Evolutionary conservation across 2,797 vertebrate genomes (phyloP).

Genomic region (Micromesistius poutassou): DNA sequence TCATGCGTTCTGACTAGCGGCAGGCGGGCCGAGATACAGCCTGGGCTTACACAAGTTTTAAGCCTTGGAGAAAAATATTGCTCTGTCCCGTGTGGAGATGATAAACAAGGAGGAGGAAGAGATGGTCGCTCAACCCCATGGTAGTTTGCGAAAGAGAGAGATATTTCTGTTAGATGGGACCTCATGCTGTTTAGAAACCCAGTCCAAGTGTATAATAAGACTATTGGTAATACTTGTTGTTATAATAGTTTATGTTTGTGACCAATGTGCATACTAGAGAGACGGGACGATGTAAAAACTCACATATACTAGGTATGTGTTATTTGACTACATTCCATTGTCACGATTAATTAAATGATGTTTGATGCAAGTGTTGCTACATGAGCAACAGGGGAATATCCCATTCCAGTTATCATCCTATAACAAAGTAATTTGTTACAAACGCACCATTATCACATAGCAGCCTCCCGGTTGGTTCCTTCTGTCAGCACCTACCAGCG

Average conservation of each 20-base stretch:
- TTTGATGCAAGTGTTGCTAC: background rate
- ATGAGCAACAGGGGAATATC: background rate
- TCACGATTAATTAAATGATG: background rate
- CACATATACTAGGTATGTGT: background rate
- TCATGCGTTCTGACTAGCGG: background rate
- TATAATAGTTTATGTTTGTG: background rate
- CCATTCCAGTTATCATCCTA: background rate
- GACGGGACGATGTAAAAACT: background rate
- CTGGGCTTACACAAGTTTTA: background rate
- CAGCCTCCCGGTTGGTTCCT: constrained; percentile 14
- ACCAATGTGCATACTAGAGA: background rate
- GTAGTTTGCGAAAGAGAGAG: background rate
- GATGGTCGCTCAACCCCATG: background rate
- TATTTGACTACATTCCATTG: background rate
- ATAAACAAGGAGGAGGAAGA: background rate
- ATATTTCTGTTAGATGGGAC: background rate
- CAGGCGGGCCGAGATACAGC: background rate
- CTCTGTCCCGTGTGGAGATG: background rate
- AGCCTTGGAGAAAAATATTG: background rate
- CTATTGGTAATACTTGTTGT: background rate
- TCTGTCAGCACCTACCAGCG: constrained; percentile 35
- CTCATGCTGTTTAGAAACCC: no score
- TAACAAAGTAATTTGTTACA: background rate
- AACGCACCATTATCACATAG: background rate
- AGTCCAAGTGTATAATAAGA: no score